Evolutionary conservation across 2,113 vertebrate genomes (phyloP).

Genomic region (Atlantisia rogersi): DNA sequence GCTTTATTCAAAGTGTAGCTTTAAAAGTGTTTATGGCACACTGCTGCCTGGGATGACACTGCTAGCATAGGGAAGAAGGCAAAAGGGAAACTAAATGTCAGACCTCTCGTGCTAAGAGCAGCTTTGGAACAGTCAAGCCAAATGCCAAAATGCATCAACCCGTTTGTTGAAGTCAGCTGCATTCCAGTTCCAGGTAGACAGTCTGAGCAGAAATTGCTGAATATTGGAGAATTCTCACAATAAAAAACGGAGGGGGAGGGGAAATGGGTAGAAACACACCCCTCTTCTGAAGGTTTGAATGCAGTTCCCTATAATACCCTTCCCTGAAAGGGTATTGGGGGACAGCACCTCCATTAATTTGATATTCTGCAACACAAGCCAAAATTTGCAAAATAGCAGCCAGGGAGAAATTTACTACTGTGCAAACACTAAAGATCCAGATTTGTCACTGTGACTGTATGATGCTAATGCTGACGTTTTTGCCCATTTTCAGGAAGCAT

Average conservation of each 20-base stretch:
- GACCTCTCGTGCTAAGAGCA: neutral
- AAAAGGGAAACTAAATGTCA: neutral
- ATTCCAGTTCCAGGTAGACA: neutral
- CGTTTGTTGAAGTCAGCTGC: neutral
- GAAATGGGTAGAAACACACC: too few relatives aligned
- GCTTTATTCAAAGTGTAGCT: conserved; percentile 22
- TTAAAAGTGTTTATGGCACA: neutral
- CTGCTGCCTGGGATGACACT: neutral
- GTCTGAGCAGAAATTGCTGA: neutral
- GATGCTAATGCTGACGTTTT: neutral
- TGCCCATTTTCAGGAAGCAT: neutral
- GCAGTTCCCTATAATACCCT: neutral
- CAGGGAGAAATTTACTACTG: neutral
- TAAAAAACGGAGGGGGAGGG: accelerated
- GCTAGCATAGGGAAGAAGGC: neutral
- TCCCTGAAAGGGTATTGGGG: neutral
- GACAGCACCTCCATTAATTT: neutral
- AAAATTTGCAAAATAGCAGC: neutral
- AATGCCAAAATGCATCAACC: neutral
- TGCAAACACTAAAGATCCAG: neutral
- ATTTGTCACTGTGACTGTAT: neutral
- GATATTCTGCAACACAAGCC: neutral
- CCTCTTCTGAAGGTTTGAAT: neutral
- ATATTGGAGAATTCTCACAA: neutral
- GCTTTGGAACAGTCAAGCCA: neutral